These are phyloP conservation scores for Mellivora capensis DNA, from an alignment of 2,113 vertebrate species.

Conservation along the genomic window DNA sequence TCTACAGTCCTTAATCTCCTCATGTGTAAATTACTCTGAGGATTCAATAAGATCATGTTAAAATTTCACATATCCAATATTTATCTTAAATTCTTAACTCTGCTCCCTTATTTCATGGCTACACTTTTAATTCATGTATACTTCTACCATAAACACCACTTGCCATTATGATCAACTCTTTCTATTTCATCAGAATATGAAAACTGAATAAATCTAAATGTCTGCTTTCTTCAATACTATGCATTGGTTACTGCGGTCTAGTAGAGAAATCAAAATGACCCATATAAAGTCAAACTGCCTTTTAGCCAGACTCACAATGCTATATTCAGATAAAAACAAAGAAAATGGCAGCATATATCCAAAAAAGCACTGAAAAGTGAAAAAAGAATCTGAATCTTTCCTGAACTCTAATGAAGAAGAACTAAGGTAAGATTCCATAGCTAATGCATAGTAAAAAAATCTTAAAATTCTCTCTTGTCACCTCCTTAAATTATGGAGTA, in stretches of 20 bases:
- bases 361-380: neutral
- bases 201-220: neutral
- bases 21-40: neutral
- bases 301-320: neutral
- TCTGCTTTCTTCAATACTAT: neutral
- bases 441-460: neutral
- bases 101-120: neutral
- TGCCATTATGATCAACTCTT: neutral
- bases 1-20: neutral
- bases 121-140: neutral
- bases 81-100: neutral
- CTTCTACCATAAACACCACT: neutral
- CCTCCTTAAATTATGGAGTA: neutral
- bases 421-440: neutral
- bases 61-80: neutral
- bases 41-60: neutral
- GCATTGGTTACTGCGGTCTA: neutral
- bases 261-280: neutral
- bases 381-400: neutral
- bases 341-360: neutral
- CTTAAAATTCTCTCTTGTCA: neutral
- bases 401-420: neutral
- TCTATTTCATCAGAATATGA: neutral
- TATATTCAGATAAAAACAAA: slow-evolving; percentile 1
- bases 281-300: neutral